A percentile compares a stretch with the other conserved stretches of the same genome.
These are phyloP conservation scores for Neogobius melanostomus DNA, from an alignment of 2,113 vertebrate species.

Conservation along the genomic window DNA sequence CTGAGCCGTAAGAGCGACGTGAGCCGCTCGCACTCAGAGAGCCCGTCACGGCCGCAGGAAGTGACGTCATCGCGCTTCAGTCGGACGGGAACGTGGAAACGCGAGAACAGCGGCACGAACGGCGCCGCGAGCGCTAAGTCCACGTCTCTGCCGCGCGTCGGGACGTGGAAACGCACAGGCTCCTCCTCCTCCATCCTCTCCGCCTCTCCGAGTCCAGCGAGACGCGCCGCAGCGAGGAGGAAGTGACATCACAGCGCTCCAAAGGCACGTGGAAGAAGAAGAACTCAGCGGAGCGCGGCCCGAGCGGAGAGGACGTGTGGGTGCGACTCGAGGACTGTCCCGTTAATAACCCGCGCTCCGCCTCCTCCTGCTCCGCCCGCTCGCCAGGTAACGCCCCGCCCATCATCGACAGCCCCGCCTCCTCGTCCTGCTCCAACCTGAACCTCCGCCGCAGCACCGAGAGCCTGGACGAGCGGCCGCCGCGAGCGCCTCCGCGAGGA, in stretches of 20 bases:
- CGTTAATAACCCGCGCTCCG: constrained; percentile 93
- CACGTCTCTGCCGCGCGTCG: constrained; percentile 92
- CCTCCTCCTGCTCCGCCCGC: constrained; percentile 76
- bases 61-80: constrained; percentile 69
- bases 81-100: constrained; percentile 94
- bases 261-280: constrained; percentile 90
- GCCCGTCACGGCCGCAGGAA: constrained; percentile 86
- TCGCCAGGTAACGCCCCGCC: constrained; percentile 87
- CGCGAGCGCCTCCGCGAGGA: constrained; percentile 80
- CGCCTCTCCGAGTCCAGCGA: constrained; percentile 97
- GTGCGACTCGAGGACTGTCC: constrained; percentile 98
- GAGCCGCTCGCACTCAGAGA: constrained; percentile 92
- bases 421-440: constrained; percentile 78
- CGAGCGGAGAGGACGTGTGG: constrained; percentile 90
- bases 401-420: constrained; percentile 81
- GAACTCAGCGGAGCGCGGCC: constrained; percentile 54
- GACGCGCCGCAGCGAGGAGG: constrained; percentile 87
- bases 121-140: constrained; percentile 83
- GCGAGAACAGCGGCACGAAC: constrained; percentile 84
- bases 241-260: constrained; percentile 67
- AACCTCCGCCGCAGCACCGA: constrained; percentile 88
- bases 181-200: constrained; percentile 96
- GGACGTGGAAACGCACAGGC: constrained; percentile 96
- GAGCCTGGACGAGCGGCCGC: constrained; percentile 86
- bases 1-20: constrained; percentile 80